These are phyloP conservation scores for Tetraodon nigroviridis DNA, from an alignment of 2,113 vertebrate genomes.

Conservation along the genomic window DNA sequence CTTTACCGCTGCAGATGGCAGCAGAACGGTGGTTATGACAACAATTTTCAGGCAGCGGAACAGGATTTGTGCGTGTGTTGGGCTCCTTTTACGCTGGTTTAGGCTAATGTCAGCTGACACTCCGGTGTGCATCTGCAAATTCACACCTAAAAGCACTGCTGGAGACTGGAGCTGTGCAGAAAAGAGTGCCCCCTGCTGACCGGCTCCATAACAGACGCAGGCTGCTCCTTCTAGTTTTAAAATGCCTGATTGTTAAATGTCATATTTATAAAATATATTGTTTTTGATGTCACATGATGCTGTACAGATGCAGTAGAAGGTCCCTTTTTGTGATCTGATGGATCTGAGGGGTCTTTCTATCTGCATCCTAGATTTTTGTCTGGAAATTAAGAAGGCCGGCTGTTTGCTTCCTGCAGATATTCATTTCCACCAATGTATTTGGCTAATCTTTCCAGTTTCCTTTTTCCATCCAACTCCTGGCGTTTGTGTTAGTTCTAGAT, in stretches of 20 bases:
- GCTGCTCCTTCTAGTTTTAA: no score
- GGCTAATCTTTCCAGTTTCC: conserved; percentile 6
- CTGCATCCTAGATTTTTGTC: not conserved
- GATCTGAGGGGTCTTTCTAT: not conserved
- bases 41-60: conserved; percentile 16
- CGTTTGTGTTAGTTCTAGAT: no score
- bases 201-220: no score
- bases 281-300: no score
- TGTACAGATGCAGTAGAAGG: no score
- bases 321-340: no score
- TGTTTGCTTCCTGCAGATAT: not conserved
- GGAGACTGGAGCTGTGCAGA: no score
- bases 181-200: no score
- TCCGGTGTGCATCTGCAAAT: not conserved
- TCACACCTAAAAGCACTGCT: conserved; percentile 1
- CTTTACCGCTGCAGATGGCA: conserved; percentile 34
- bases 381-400: not conserved
- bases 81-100: no score
- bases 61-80: not conserved
- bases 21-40: conserved; percentile 23
- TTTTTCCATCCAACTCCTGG: not conserved
- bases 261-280: no score
- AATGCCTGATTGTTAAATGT: no score
- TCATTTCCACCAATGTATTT: not conserved
- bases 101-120: no score